Percentiles rank a stretch among this genome's conserved stretches.
phyloP scores from a whole-genome alignment of 2,888 invertebrate genomes.

The Antheraea assamensis region DNA sequence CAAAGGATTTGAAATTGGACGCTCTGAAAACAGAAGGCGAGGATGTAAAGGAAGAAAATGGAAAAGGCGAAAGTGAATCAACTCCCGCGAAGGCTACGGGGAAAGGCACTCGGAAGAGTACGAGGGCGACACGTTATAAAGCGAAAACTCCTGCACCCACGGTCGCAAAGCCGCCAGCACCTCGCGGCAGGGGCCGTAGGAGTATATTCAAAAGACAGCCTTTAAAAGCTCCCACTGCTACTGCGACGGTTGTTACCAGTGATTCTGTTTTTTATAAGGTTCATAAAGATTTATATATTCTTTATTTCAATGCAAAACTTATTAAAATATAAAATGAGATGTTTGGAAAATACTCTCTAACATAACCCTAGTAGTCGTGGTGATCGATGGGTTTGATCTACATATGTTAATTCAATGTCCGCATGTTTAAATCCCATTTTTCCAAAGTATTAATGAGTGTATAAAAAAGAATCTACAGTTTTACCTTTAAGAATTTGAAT shows the following conservation, averaged over 20 bases:
- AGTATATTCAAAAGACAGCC: slow-evolving; percentile 90
- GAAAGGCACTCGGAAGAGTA: slow-evolving; percentile 82
- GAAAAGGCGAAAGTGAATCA: slow-evolving; percentile 59
- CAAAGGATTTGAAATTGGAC: slow-evolving; percentile 59
- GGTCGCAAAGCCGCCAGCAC: slow-evolving; percentile 56
- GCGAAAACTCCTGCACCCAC: slow-evolving; percentile 64
- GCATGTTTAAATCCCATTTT: no score
- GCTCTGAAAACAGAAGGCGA: slow-evolving; percentile 56
- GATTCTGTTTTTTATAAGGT: slow-evolving; percentile 85
- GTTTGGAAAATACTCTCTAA: no score
- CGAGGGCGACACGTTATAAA: slow-evolving; percentile 82
- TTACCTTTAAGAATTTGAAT: no score
- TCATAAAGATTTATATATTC: background rate
- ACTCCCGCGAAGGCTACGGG: slow-evolving; percentile 76
- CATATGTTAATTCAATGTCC: no score
- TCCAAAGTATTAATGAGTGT: no score
- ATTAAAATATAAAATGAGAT: no score
- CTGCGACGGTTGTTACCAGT: slow-evolving; percentile 91
- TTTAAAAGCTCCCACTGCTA: slow-evolving; percentile 90
- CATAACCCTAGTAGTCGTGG: no score
- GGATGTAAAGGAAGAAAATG: slow-evolving; percentile 59
- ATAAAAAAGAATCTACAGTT: no score
- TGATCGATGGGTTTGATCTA: no score
- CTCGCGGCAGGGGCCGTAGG: slow-evolving; percentile 89
- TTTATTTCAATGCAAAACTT: no score